Percentiles rank a stretch among this genome's conserved stretches.
phyloP scores from a whole-genome alignment of 2,113 vertebrate genomes.

The Emydocephalus ijimae region DNA sequence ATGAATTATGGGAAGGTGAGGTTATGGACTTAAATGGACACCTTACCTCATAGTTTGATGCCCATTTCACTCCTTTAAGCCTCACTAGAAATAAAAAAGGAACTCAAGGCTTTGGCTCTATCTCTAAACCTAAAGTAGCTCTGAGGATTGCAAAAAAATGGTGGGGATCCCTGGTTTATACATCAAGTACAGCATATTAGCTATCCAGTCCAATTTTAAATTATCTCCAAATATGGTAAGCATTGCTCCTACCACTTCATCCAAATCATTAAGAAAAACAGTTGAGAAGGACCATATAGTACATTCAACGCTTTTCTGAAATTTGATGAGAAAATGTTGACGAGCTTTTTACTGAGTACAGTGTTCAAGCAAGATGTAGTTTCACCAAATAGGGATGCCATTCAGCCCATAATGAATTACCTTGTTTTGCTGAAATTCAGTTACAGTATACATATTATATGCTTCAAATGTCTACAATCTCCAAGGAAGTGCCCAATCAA shows the following conservation, averaged over 20 bases:
- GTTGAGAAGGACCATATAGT: neutral
- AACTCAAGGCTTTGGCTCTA: neutral
- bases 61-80: neutral
- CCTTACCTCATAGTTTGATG: neutral
- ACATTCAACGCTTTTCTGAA: neutral
- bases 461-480: neutral
- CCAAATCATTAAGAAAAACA: neutral
- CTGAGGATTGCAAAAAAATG: neutral
- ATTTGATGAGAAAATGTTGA: neutral
- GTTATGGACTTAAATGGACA: neutral
- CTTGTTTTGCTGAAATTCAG: neutral
- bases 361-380: neutral
- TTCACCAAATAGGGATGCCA: neutral
- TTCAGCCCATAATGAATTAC: neutral
- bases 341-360: neutral
- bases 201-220: neutral
- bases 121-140: neutral
- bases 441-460: neutral
- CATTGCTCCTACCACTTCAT: neutral
- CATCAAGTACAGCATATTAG: neutral
- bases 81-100: neutral
- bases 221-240: neutral
- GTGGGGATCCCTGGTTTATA: neutral
- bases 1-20: neutral
- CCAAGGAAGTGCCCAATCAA: neutral